These are phyloP conservation scores for Prunella fulvescens DNA, from an alignment of 2,113 vertebrate species.

Conservation along the genomic window DNA sequence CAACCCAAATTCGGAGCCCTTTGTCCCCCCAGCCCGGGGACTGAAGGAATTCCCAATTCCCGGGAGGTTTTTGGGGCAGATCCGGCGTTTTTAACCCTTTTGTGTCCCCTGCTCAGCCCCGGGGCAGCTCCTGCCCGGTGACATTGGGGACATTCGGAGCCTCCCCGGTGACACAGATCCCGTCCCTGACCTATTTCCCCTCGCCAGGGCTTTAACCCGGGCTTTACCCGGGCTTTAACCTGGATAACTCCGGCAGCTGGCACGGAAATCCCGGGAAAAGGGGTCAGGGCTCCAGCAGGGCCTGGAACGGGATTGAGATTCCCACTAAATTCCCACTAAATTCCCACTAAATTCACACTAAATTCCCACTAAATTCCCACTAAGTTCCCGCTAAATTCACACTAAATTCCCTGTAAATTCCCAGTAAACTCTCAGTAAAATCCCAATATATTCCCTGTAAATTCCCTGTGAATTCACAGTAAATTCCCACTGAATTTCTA, in stretches of 20 bases:
- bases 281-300: background rate
- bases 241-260: no score
- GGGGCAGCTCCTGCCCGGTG: background rate
- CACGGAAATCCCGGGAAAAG: background rate
- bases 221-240: no score
- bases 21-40: background rate
- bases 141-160: background rate
- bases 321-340: background rate
- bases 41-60: background rate
- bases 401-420: no score
- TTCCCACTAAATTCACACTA: no score
- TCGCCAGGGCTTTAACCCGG: background rate
- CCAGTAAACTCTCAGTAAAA: background rate
- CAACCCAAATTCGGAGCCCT: rapidly evolving
- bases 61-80: background rate
- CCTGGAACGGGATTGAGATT: background rate
- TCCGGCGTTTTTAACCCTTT: background rate
- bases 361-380: no score
- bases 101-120: background rate
- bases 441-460: background rate
- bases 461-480: background rate
- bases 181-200: background rate
- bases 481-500: background rate
- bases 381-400: no score
- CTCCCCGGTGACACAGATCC: background rate